Evolutionary conservation across 1,140 invertebrate genomes (phyloP).

Genomic region (Achroia grisella): DNA sequence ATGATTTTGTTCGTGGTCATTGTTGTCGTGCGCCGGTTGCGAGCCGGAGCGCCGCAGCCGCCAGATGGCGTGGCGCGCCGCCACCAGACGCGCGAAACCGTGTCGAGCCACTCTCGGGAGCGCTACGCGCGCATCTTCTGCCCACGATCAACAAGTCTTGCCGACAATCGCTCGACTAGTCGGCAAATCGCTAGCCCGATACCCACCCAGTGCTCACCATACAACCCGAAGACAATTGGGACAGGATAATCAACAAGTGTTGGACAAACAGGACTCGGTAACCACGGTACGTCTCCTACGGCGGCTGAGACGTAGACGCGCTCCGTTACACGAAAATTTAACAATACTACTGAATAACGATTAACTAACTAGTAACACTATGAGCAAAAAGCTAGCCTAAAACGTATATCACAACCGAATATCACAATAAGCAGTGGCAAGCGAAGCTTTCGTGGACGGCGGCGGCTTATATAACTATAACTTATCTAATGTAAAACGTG

Average conservation of each 20-base stretch:
- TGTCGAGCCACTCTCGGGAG: constrained; percentile 74
- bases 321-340: constrained; percentile 28
- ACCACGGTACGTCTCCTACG: constrained; percentile 12
- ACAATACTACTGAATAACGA: constrained; percentile 3
- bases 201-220: constrained; percentile 31
- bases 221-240: constrained; percentile 22
- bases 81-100: constrained; percentile 78
- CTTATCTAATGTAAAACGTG: constrained; percentile 63
- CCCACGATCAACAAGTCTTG: constrained; percentile 43
- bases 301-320: constrained; percentile 21
- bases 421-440: constrained; percentile 70
- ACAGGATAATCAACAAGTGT: constrained; percentile 43
- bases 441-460: constrained; percentile 71
- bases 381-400: constrained; percentile 64
- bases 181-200: constrained; percentile 14
- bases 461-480: constrained; percentile 67
- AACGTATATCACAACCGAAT: constrained; percentile 68
- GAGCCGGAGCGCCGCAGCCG: constrained; percentile 76
- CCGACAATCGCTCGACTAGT: constrained; percentile 14
- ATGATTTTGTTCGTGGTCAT: constrained; percentile 74
- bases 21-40: constrained; percentile 70
- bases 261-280: constrained; percentile 10
- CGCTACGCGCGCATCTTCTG: constrained; percentile 51
- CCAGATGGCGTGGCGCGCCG: constrained; percentile 79
- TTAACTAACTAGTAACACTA: constrained; percentile 38